These are phyloP conservation scores for Bombus turneri DNA, from an alignment of 1,140 invertebrate genomes.

Conservation along the genomic window DNA sequence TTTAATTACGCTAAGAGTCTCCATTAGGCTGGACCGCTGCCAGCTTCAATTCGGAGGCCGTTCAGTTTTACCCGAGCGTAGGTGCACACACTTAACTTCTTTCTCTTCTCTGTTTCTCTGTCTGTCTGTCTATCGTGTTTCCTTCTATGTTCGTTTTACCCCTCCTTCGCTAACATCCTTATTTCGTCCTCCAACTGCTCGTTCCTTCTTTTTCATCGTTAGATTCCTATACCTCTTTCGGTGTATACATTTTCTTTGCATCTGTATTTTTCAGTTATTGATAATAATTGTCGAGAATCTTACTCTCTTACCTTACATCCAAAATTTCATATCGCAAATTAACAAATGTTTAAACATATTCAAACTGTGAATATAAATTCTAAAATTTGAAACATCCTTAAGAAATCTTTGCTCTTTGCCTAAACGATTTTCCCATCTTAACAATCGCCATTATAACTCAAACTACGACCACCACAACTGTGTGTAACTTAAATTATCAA, in stretches of 20 bases:
- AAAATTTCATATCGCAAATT: too few species aligned
- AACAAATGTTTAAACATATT: not conserved
- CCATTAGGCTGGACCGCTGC: conserved; percentile 83
- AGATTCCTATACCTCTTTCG: conserved; percentile 14
- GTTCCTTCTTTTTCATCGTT: conserved; percentile 1
- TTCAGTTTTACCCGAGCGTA: conserved; percentile 72
- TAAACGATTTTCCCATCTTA: too few species aligned
- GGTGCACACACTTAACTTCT: conserved; percentile 72
- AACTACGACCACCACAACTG: not conserved
- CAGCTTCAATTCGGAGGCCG: conserved; percentile 74
- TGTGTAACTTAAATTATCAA: not conserved
- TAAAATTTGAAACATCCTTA: not conserved
- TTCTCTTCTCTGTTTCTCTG: conserved; percentile 16
- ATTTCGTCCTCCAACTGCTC: not conserved
- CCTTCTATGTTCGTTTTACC: not conserved
- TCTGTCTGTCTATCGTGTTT: not conserved
- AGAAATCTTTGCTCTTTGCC: not conserved
- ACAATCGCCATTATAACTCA: not conserved
- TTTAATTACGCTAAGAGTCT: conserved; percentile 83
- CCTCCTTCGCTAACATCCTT: not conserved
- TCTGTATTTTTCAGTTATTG: not conserved
- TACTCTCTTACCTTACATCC: too few species aligned
- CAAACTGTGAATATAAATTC: too few species aligned
- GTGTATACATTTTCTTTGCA: not conserved
- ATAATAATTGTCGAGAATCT: too few species aligned